These are phyloP conservation scores for Brachionus sp. DNA, from an alignment of 1,140 invertebrate genomes.

Conservation along the genomic window DNA sequence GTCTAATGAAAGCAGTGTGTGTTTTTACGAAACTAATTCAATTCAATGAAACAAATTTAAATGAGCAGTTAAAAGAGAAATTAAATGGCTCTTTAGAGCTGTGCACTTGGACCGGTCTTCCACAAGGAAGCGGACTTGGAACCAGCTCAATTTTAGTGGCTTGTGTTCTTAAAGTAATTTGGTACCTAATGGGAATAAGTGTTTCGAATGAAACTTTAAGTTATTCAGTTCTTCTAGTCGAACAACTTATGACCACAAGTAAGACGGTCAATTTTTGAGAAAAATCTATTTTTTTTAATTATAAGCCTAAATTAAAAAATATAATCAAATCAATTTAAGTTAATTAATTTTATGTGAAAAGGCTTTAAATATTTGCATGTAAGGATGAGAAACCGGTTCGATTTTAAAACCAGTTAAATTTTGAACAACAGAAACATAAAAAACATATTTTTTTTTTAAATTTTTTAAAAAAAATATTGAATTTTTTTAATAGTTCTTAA, in stretches of 20 bases:
- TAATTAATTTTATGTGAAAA: too few species aligned
- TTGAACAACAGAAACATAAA: too few species aligned
- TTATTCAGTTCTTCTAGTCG: slow-evolving; percentile 59
- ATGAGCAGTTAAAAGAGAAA: slow-evolving; percentile 56
- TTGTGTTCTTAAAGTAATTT: slow-evolving; percentile 59
- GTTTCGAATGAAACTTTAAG: slow-evolving; percentile 39
- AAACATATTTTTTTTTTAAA: too few species aligned
- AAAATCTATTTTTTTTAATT: too few species aligned
- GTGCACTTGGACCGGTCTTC: slow-evolving; percentile 62
- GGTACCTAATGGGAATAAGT: slow-evolving; percentile 57
- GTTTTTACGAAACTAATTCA: slow-evolving; percentile 59
- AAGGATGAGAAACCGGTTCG: too few species aligned
- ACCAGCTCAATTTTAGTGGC: slow-evolving; percentile 63
- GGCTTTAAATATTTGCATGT: too few species aligned
- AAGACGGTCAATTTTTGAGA: neutral
- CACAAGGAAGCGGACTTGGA: slow-evolving; percentile 63
- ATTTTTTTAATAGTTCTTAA: too few species aligned
- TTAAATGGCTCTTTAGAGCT: slow-evolving; percentile 62
- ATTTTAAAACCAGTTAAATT: too few species aligned
- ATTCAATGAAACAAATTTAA: slow-evolving; percentile 50
- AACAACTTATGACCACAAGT: slow-evolving; percentile 63
- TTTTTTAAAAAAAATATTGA: too few species aligned
- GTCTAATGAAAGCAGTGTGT: slow-evolving; percentile 62
- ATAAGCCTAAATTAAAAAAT: too few species aligned
- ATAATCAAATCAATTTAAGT: too few species aligned